Conservation (phyloP, 2,797 vertebrate species). For the Ceryle rudis region DNA sequence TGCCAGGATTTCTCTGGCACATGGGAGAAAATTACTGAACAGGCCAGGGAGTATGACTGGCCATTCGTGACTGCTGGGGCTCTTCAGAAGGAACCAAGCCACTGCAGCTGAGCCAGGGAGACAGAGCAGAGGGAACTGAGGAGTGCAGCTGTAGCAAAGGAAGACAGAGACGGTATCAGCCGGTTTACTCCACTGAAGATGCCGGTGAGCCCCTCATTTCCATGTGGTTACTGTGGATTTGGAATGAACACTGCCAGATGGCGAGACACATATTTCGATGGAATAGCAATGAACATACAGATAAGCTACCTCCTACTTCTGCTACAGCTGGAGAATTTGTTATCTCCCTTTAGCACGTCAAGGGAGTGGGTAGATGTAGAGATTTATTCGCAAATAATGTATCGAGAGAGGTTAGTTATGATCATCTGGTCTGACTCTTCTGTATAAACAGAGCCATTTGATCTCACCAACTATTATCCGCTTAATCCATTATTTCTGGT, state of each 20-base stretch:
- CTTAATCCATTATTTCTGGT: background rate
- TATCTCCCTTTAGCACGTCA: background rate
- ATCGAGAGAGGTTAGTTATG: background rate
- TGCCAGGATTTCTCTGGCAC: constrained; percentile 3
- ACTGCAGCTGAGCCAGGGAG: background rate
- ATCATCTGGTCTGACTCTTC: background rate
- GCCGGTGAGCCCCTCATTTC: background rate
- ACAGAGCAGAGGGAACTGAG: background rate
- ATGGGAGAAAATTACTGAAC: background rate
- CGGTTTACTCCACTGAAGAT: background rate
- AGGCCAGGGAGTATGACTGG: background rate
- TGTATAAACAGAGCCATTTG: background rate
- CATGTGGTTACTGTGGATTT: constrained; percentile 28
- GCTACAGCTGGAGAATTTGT: constrained; percentile 29
- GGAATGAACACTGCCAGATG: constrained; percentile 24
- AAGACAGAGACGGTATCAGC: background rate
- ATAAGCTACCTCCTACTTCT: constrained; percentile 8
- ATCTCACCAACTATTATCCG: background rate
- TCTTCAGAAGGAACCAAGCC: background rate
- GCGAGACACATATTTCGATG: background rate
- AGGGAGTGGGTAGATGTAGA: background rate
- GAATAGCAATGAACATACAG: background rate
- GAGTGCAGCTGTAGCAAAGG: background rate
- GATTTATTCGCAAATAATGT: background rate
- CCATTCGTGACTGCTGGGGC: background rate